These are phyloP conservation scores for Ceratina australensis DNA, from an alignment of 1,140 invertebrate species.

Conservation along the genomic window DNA sequence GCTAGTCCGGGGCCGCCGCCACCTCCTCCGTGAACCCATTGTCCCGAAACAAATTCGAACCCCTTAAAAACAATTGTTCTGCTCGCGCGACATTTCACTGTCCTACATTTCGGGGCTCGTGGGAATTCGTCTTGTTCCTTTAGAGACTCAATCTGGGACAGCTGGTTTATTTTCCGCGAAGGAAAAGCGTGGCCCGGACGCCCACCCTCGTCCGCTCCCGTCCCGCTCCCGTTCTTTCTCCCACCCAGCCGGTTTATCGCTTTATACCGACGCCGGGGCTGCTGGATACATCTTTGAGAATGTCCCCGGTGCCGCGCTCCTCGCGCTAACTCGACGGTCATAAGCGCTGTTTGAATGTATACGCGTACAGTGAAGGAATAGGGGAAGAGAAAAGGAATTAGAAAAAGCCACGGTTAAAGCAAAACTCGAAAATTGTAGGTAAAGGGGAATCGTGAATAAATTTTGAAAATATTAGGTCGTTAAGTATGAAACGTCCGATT, in stretches of 20 bases:
- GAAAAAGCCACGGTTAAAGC: not conserved
- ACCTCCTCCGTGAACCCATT: not conserved
- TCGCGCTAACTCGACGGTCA: conserved; percentile 10
- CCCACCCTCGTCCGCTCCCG: no score
- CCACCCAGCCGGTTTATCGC: conserved; percentile 22
- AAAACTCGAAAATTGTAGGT: not conserved
- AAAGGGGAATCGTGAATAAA: not conserved
- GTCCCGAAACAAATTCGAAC: conserved; percentile 24
- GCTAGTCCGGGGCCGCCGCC: not conserved
- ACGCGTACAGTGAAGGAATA: not conserved
- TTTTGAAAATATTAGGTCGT: no score
- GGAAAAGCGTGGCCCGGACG: conserved; percentile 27
- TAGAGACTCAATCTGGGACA: conserved; percentile 45
- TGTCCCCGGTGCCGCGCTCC: not conserved
- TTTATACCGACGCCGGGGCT: conserved; percentile 13
- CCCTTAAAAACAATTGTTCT: conserved; percentile 31
- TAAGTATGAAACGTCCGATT: no score
- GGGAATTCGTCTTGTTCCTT: conserved; percentile 43
- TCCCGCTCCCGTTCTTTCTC: not conserved
- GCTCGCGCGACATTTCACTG: conserved; percentile 23
- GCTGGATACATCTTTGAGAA: conserved; percentile 33
- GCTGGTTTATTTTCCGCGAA: conserved; percentile 41
- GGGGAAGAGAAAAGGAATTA: not conserved
- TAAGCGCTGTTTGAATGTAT: conserved; percentile 11
- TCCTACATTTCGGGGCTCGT: conserved; percentile 31